phyloP scores from a whole-genome alignment of 64 coral and sea anemone genomes.

The Exaiptasia diaphana region DNA sequence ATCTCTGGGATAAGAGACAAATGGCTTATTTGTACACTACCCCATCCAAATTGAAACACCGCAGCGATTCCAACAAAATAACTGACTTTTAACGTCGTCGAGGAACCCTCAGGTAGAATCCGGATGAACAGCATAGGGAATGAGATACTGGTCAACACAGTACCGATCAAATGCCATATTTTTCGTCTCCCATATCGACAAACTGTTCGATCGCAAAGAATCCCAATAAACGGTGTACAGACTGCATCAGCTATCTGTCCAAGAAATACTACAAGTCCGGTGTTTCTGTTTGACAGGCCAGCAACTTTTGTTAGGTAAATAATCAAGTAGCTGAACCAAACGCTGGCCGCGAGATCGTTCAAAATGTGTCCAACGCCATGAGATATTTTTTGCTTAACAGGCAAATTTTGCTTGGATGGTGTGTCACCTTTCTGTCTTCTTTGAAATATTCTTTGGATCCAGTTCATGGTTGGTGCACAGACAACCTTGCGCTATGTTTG shows the following conservation, averaged over 20 bases:
- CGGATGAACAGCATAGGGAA: constrained; percentile 75
- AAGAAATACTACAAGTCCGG: constrained; percentile 59
- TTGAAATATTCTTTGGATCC: too few relatives aligned
- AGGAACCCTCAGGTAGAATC: constrained; percentile 33
- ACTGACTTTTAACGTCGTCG: constrained; percentile 34
- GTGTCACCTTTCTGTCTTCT: too few relatives aligned
- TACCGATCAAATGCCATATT: constrained; percentile 77
- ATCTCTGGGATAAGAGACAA: constrained; percentile 82
- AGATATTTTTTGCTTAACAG: constrained; percentile 46
- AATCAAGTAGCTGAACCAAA: constrained; percentile 82
- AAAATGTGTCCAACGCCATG: constrained; percentile 73
- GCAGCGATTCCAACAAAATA: constrained; percentile 61
- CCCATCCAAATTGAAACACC: constrained; percentile 84
- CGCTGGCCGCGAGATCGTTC: constrained; percentile 70
- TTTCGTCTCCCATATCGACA: constrained; percentile 71
- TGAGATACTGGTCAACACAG: constrained; percentile 33
- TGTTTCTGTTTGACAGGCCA: constrained; percentile 44
- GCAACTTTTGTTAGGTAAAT: constrained; percentile 82
- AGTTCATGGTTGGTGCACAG: too few relatives aligned
- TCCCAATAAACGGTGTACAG: constrained; percentile 67
- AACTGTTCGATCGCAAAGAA: constrained; percentile 68
- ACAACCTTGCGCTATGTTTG: too few relatives aligned
- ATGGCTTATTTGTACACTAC: constrained; percentile 76
- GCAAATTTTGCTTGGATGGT: constrained; percentile 61
- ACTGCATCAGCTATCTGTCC: constrained; percentile 77